Evolutionary conservation across 2,797 vertebrate genomes (phyloP).

Genomic region (Protosalanx chinensis): DNA sequence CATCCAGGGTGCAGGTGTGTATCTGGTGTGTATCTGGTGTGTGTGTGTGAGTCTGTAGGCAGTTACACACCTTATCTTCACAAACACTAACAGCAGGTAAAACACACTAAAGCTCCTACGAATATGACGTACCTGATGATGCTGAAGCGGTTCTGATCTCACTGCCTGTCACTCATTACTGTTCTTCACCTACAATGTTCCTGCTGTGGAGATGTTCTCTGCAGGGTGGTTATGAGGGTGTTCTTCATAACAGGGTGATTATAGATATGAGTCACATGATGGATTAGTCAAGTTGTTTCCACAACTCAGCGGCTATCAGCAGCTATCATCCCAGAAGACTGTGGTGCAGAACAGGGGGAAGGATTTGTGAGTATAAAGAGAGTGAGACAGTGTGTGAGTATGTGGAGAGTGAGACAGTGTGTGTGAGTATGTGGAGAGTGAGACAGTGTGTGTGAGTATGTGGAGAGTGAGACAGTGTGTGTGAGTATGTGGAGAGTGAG

Average conservation of each 20-base stretch:
- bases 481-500: too few relatives aligned
- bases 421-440: not conserved
- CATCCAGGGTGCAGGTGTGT: too few relatives aligned
- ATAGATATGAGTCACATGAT: constrained; percentile 70
- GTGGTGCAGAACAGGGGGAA: too few relatives aligned
- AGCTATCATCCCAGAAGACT: too few relatives aligned
- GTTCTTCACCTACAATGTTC: not conserved
- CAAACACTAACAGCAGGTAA: too few relatives aligned
- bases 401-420: not conserved
- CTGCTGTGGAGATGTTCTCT: not conserved
- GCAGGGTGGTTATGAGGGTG: not conserved
- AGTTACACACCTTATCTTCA: too few relatives aligned
- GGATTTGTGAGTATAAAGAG: too few relatives aligned
- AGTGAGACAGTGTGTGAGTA: not conserved
- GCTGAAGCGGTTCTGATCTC: constrained; percentile 3
- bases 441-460: too few relatives aligned
- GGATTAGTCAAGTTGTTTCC: constrained; percentile 64
- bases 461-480: too few relatives aligned
- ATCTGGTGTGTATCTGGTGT: too few relatives aligned
- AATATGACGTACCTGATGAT: not conserved
- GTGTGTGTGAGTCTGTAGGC: too few relatives aligned
- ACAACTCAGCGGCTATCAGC: constrained; percentile 49
- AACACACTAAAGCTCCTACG: not conserved
- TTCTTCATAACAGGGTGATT: constrained; percentile 54
- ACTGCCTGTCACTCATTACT: not conserved